Conservation (phyloP, 2,888 invertebrate genomes). For the Polyploca ridens region DNA sequence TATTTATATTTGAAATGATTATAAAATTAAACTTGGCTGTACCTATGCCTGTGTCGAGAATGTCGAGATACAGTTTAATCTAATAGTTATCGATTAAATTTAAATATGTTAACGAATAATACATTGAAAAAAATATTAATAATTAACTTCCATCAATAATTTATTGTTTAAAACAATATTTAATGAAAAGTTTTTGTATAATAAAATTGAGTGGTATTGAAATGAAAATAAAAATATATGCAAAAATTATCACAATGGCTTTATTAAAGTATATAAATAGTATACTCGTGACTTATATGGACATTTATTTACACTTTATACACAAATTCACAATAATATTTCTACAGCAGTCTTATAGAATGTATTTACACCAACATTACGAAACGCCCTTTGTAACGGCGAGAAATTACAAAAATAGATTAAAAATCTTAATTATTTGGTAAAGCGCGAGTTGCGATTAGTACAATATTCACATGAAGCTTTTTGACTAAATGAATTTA, state of each 20-base stretch:
- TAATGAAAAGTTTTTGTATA: neutral
- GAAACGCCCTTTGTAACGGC: constrained; percentile 76
- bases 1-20: too few species aligned
- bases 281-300: constrained; percentile 83
- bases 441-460: constrained; percentile 77
- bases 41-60: too few species aligned
- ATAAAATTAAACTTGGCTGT: too few species aligned
- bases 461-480: constrained; percentile 80
- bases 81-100: too few species aligned
- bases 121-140: too few species aligned
- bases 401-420: constrained; percentile 82
- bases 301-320: constrained; percentile 81
- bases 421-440: constrained; percentile 80
- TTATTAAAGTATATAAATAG: constrained; percentile 85
- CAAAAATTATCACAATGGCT: constrained; percentile 85
- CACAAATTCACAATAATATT: constrained; percentile 80
- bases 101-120: too few species aligned
- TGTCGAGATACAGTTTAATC: too few species aligned
- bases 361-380: constrained; percentile 78
- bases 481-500: constrained; percentile 67
- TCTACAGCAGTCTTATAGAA: constrained; percentile 84
- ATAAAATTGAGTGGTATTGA: constrained; percentile 23
- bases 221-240: constrained; percentile 65
- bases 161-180: neutral
- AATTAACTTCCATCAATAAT: too few species aligned